phyloP scores from a whole-genome alignment of 2,113 vertebrate genomes.

The Pampusana beccarii region DNA sequence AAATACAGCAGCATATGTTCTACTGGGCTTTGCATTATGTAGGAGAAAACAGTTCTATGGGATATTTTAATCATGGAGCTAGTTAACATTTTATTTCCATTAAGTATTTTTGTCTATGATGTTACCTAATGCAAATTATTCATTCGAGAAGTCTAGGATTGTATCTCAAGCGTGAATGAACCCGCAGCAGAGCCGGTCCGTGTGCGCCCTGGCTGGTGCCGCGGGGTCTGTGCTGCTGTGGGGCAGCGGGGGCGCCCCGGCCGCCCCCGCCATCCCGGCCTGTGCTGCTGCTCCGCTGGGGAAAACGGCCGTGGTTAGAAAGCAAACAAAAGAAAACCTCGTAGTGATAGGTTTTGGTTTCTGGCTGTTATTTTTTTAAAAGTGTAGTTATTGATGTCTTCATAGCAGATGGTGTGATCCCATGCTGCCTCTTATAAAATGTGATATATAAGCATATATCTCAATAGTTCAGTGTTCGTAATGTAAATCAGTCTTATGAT shows the following conservation, averaged over 20 bases:
- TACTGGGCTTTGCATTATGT: neutral
- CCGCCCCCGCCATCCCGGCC: too few species aligned
- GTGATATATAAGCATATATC: slow-evolving; percentile 68
- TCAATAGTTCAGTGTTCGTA: slow-evolving; percentile 62
- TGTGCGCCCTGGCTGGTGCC: neutral
- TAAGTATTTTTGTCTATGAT: neutral
- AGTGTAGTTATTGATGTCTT: slow-evolving; percentile 48
- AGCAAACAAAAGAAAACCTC: slow-evolving; percentile 26
- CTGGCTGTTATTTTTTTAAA: slow-evolving; percentile 60
- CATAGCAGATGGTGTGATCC: slow-evolving; percentile 67
- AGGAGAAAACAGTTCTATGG: neutral
- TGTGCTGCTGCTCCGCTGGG: neutral
- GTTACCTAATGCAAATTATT: neutral
- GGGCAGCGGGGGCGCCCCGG: neutral
- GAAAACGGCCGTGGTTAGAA: neutral
- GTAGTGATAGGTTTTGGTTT: neutral
- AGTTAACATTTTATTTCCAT: neutral
- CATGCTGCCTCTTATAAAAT: slow-evolving; percentile 60
- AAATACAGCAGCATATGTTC: neutral
- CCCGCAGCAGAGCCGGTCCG: neutral
- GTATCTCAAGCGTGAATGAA: neutral
- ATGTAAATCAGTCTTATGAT: slow-evolving; percentile 61
- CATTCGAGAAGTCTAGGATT: neutral
- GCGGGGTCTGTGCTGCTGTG: neutral
- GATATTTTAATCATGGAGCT: neutral